phyloP scores from a whole-genome alignment of 1,140 invertebrate species.

The Neuroterus valhalla region DNA sequence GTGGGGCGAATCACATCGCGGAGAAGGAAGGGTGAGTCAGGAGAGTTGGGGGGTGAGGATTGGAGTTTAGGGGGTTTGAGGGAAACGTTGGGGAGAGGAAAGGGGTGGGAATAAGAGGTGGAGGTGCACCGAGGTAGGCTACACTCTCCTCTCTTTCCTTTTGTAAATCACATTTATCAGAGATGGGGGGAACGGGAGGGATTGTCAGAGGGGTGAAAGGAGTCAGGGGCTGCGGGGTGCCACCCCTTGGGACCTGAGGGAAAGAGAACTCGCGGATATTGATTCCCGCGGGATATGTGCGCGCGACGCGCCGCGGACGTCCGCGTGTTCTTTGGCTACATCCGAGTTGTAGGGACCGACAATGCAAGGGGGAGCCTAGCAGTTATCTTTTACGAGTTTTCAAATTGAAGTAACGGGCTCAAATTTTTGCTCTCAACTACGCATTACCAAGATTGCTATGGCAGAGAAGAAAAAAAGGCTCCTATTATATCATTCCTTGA shows the following conservation, averaged over 20 bases:
- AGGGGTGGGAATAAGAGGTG: slow-evolving; percentile 33
- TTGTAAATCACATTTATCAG: slow-evolving; percentile 71
- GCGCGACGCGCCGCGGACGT: slow-evolving; percentile 56
- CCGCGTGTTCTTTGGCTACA: slow-evolving; percentile 51
- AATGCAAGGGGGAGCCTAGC: slow-evolving; percentile 13
- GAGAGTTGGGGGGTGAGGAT: neutral
- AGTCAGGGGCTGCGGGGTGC: slow-evolving; percentile 38
- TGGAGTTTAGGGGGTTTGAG: neutral
- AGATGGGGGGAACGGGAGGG: slow-evolving; percentile 44
- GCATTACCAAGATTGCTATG: slow-evolving; percentile 24
- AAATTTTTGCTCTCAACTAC: slow-evolving; percentile 31
- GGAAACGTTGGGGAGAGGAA: neutral
- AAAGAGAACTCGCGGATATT: slow-evolving; percentile 72
- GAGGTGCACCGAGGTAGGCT: slow-evolving; percentile 42
- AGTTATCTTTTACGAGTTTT: slow-evolving; percentile 39
- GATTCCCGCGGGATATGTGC: slow-evolving; percentile 73
- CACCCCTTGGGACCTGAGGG: slow-evolving; percentile 48
- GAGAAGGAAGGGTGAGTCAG: slow-evolving; percentile 31
- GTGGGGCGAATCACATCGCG: slow-evolving; percentile 41
- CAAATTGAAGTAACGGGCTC: slow-evolving; percentile 39
- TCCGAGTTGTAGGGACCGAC: slow-evolving; percentile 32
- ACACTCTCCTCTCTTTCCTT: slow-evolving; percentile 41
- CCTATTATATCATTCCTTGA: neutral
- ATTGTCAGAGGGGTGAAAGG: slow-evolving; percentile 47
- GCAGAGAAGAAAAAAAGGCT: neutral